These are phyloP conservation scores for Danaus melanippus DNA, from an alignment of 1,140 invertebrate genomes.

Conservation along the genomic window DNA sequence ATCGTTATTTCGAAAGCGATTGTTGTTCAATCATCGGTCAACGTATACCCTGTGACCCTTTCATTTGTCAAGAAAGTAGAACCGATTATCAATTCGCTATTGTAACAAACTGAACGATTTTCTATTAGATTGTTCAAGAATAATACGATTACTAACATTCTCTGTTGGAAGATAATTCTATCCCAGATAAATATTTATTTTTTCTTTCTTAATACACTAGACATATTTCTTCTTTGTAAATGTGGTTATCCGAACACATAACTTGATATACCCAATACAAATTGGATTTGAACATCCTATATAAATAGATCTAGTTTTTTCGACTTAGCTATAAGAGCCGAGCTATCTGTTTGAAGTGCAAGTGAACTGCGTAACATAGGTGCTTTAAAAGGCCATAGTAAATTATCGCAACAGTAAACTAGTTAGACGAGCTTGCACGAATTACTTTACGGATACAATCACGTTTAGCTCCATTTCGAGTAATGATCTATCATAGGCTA, in stretches of 20 bases:
- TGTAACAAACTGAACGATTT: slow-evolving; percentile 13
- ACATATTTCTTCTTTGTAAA: too few species aligned
- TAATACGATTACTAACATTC: slow-evolving; percentile 5
- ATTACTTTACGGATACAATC: slow-evolving; percentile 12
- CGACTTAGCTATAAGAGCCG: too few species aligned
- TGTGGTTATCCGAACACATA: too few species aligned
- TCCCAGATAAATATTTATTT: too few species aligned
- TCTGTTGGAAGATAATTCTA: too few species aligned
- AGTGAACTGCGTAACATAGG: slow-evolving; percentile 14
- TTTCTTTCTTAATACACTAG: too few species aligned
- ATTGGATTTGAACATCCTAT: too few species aligned
- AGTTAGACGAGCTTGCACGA: slow-evolving; percentile 14
- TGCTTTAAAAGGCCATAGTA: slow-evolving; percentile 17
- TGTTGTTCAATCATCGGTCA: slow-evolving; percentile 33
- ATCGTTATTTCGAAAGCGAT: slow-evolving; percentile 34
- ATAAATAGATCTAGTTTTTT: too few species aligned
- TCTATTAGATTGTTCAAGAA: slow-evolving; percentile 19
- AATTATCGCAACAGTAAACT: slow-evolving; percentile 14
- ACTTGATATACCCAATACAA: too few species aligned
- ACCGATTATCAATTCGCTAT: slow-evolving; percentile 11
- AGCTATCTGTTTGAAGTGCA: too few species aligned
- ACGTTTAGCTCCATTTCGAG: too few species aligned
- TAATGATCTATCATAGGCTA: too few species aligned
- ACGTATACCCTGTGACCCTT: slow-evolving; percentile 37
- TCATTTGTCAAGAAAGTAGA: slow-evolving; percentile 43